Evolutionary conservation across 2,888 invertebrate species (phyloP).

Genomic region (Ptychoptera albimana): DNA sequence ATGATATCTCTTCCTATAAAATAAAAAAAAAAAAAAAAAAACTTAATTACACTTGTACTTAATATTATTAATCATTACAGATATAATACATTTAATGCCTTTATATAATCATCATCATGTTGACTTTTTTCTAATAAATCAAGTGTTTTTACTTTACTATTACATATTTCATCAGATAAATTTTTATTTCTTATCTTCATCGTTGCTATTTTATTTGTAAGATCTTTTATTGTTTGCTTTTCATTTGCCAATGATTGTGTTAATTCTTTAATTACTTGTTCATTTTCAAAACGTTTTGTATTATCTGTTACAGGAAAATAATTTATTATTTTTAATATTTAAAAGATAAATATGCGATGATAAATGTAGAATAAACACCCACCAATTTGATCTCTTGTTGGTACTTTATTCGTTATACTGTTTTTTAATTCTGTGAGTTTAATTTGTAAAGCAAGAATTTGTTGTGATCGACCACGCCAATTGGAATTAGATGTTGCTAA

Average conservation of each 20-base stretch:
- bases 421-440: slow-evolving; percentile 49
- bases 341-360: too few species aligned
- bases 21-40: not conserved
- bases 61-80: slow-evolving; percentile 6
- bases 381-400: not conserved
- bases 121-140: slow-evolving; percentile 45
- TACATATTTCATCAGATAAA: slow-evolving; percentile 44
- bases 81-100: slow-evolving; percentile 37
- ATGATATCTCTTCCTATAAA: not conserved
- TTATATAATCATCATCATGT: slow-evolving; percentile 45
- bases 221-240: slow-evolving; percentile 38
- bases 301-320: slow-evolving; percentile 37
- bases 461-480: slow-evolving; percentile 67
- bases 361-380: too few species aligned
- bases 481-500: slow-evolving; percentile 39
- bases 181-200: slow-evolving; percentile 50
- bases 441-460: slow-evolving; percentile 50
- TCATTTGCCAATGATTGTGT: slow-evolving; percentile 40
- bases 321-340: slow-evolving; percentile 14
- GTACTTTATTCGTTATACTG: slow-evolving; percentile 29
- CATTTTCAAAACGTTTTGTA: slow-evolving; percentile 37
- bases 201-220: slow-evolving; percentile 47
- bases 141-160: slow-evolving; percentile 40
- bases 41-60: too few species aligned
- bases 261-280: slow-evolving; percentile 38